phyloP scores from a whole-genome alignment of 1,140 invertebrate genomes.

The Camponotus vicinus region DNA sequence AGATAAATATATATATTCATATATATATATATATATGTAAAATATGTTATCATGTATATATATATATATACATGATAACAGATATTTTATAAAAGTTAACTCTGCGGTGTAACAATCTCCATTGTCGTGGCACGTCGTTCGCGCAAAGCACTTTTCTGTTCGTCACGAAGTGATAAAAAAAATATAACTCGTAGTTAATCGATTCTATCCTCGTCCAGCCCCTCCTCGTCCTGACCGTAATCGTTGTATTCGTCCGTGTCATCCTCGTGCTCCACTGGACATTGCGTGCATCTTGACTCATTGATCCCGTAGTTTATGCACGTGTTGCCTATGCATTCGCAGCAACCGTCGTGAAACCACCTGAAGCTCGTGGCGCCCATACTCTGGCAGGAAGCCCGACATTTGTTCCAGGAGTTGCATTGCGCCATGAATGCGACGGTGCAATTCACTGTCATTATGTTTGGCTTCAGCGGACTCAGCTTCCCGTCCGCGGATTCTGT shows the following conservation, averaged over 20 bases:
- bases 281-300: constrained; percentile 89
- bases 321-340: constrained; percentile 96
- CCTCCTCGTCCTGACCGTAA: constrained; percentile 82
- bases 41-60: too few relatives aligned
- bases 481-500: constrained; percentile 89
- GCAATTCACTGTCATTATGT: constrained; percentile 93
- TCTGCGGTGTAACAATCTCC: background rate
- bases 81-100: background rate
- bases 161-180: background rate
- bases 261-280: constrained; percentile 77
- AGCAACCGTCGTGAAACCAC: constrained; percentile 98
- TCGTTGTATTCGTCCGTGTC: constrained; percentile 83
- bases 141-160: background rate
- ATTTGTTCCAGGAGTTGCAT: constrained; percentile 96
- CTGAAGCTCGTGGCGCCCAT: constrained; percentile 92
- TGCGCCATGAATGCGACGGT: constrained; percentile 97
- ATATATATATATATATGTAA: too few relatives aligned
- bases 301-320: constrained; percentile 97
- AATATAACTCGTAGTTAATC: constrained; percentile 53
- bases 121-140: constrained; percentile 14
- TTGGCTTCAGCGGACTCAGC: constrained; percentile 87
- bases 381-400: constrained; percentile 92
- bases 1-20: too few relatives aligned
- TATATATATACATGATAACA: too few relatives aligned
- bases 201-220: constrained; percentile 76